phyloP scores from a whole-genome alignment of 2,113 vertebrate genomes.

The Cinclus mexicanus region DNA sequence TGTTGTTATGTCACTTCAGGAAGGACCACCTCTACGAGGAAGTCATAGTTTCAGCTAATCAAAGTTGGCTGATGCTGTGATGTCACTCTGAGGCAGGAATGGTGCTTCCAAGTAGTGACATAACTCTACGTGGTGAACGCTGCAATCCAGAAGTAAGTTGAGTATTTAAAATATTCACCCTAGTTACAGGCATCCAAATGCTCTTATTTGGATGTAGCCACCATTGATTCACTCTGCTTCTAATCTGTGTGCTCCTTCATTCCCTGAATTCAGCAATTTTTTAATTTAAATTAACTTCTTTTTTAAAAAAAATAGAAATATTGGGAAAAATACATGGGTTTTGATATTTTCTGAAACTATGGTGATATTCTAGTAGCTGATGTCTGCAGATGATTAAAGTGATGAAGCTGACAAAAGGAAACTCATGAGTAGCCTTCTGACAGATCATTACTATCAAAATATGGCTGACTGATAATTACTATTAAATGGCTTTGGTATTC shows the following conservation, averaged over 20 bases:
- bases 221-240: slow-evolving; percentile 37
- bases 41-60: slow-evolving; percentile 61
- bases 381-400: not conserved
- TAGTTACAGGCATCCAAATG: slow-evolving; percentile 69
- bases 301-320: slow-evolving; percentile 8
- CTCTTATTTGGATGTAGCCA: slow-evolving; percentile 64
- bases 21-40: slow-evolving; percentile 52
- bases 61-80: slow-evolving; percentile 56
- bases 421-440: not conserved
- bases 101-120: slow-evolving; percentile 61
- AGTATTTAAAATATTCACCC: slow-evolving; percentile 74
- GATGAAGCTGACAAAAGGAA: not conserved
- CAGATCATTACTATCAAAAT: not conserved
- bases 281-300: not conserved
- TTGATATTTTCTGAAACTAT: not conserved
- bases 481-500: not conserved
- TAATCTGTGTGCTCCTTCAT: slow-evolving; percentile 59
- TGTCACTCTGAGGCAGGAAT: slow-evolving; percentile 1
- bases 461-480: not conserved
- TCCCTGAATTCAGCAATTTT: slow-evolving; percentile 24
- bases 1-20: slow-evolving; percentile 67
- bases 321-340: not conserved
- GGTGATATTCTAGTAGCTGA: not conserved
- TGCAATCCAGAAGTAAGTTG: slow-evolving; percentile 61
- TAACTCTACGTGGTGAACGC: slow-evolving; percentile 35